A percentile compares a stretch with the other conserved stretches of the same genome.
Evolutionary conservation across 2,113 vertebrate genomes (phyloP).

Genomic region (Tenrec ecaudatus): DNA sequence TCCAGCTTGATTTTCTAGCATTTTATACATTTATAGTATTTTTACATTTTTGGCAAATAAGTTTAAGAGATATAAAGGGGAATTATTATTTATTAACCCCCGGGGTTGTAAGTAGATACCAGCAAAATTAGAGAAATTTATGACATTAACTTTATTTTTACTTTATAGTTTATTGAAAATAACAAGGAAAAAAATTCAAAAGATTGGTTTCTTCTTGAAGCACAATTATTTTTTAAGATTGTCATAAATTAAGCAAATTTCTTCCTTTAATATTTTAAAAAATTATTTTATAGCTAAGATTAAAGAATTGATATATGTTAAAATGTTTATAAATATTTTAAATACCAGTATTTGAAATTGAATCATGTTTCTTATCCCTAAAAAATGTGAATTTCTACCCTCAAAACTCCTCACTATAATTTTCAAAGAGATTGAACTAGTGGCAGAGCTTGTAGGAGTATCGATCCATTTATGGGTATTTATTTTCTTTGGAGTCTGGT

Average conservation of each 20-base stretch:
- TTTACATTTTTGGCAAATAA: not conserved
- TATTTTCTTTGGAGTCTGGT: not conserved
- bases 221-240: not conserved
- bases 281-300: constrained; percentile 12
- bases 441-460: not conserved
- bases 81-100: constrained; percentile 33
- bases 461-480: not conserved
- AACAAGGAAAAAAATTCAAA: constrained; percentile 39
- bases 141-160: constrained; percentile 19
- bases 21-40: too few species aligned
- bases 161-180: constrained; percentile 22
- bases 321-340: constrained; percentile 2
- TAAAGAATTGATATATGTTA: not conserved
- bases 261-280: not conserved
- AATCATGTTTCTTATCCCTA: not conserved
- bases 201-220: not conserved
- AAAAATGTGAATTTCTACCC: not conserved
- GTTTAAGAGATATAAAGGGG: not conserved
- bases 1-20: too few species aligned
- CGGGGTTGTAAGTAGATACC: not conserved
- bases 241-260: not conserved
- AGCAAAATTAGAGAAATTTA: not conserved
- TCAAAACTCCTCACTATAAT: not conserved
- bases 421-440: not conserved
- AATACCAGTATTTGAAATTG: constrained; percentile 10